Evolutionary conservation across 2,797 vertebrate genomes (phyloP), one percentile per base, ranked within the genome.

Genomic region (Argyrosomus regius): DNA sequence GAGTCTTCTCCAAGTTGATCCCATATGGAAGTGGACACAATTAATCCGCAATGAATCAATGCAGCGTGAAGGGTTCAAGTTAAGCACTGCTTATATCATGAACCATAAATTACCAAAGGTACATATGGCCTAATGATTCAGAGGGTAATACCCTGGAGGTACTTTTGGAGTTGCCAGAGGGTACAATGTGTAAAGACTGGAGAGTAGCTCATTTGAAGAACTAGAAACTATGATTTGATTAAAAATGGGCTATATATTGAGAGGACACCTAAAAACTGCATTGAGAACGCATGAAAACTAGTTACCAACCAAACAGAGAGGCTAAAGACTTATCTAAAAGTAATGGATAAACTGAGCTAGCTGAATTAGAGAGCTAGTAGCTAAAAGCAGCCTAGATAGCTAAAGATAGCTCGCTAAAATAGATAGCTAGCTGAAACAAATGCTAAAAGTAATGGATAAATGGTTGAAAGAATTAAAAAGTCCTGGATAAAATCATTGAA

Each of bases 51-150:
- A 84, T 60, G 72, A 74, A 67, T 79, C 50, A 77, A 53, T 80
- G 62, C 49, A 72, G 67, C 87, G 82, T 80, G 80, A 81, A 90
- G 75, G 46, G 50, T 59, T 80, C 61, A 56, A 22, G 43, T 65
- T 41, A 75, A 75, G 50, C 58, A 35, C 58, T 3, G 48, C 63
- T 56, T 63, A 48, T 53, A 24, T 62, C 79, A 16, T 57, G 59
- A 87, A 69, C 39, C 58, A 57, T 72, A 62, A 75, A 72, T 0
- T 45, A 24, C 72, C 77, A 20, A 62, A 62, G 52, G 31, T 45
- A 58, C 59, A 58, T 83, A 63, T 35, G 22, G 28, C 41, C 48
- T 26, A 41, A 58, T 3, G 16, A 61, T 13, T 72, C 49, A 69
- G 24, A 41, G 13, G 8, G 4, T 3, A 39, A 39, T 9, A 39